Conservation (phyloP, 2,888 invertebrate genomes). For the Drosophila niveifrons region DNA sequence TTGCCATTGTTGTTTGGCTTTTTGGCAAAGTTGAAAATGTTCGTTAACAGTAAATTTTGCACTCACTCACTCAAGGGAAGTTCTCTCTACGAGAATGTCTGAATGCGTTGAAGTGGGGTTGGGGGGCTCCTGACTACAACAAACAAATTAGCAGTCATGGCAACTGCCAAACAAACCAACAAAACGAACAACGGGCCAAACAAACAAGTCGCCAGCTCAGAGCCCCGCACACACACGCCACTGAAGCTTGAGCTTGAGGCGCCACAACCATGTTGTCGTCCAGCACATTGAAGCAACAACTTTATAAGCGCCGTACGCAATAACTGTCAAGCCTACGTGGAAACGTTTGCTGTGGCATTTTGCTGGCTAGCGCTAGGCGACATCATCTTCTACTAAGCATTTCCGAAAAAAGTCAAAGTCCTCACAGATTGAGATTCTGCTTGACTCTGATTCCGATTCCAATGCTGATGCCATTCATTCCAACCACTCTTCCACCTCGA, state of each 20-base stretch:
- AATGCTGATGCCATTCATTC: conserved; percentile 73
- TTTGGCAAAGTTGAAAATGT: conserved; percentile 79
- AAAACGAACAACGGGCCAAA: conserved; percentile 54
- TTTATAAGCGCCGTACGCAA: conserved; percentile 71
- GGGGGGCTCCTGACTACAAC: conserved; percentile 66
- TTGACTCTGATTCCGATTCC: conserved; percentile 40
- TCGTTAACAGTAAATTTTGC: conserved; percentile 79
- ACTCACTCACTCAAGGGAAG: conserved; percentile 39
- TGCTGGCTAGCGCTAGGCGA: conserved; percentile 38
- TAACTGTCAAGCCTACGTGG: conserved; percentile 57
- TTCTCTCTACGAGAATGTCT: conserved; percentile 60
- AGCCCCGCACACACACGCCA: conserved; percentile 37
- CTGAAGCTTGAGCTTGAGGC: conserved; percentile 38
- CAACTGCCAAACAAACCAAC: conserved; percentile 63
- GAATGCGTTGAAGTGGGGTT: conserved; percentile 41
- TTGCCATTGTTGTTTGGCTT: conserved; percentile 79
- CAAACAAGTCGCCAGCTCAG: conserved; percentile 51
- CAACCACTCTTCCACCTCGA: conserved; percentile 18
- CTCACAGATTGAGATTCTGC: conserved; percentile 33
- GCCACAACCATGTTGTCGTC: conserved; percentile 12
- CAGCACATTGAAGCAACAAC: conserved; percentile 50
- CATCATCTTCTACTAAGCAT: neutral
- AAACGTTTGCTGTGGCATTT: conserved; percentile 7
- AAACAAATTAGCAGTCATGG: conserved; percentile 80
- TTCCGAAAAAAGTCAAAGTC: conserved; percentile 52